Base-by-base conservation (phyloP, 1,140 invertebrate genomes). In the Brachystomella parvula region DNA sequence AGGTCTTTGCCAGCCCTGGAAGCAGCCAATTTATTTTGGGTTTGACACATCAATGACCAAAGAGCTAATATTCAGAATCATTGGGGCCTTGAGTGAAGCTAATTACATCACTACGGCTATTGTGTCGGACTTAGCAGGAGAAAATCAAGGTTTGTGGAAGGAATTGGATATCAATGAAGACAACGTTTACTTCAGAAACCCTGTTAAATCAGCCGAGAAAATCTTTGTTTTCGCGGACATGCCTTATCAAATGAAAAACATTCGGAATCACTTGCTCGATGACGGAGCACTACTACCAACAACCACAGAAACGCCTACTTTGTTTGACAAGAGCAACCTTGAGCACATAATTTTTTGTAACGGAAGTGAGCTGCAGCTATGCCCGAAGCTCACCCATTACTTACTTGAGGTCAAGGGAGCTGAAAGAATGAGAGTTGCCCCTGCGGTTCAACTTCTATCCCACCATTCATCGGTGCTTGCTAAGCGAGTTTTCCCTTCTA, bases 181-280 rank as follows among this genome's bases (percentile, higher is more conserved):
- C 1, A 29, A 56, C n/a, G 24, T 47, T 17, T 39, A 21, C 15
- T 71, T 71, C 49, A 2, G 2, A 66, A 66, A 73, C 49, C 70
- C 70, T 32, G 1, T 31, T 31, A 31, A 63, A 29, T 9, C 9
- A 3, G 15, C 17, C 1, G 2, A 63, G 24, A 68, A 65, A 6
- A 56, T 74, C 21, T 68, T n/a, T 44, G 62, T 74, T 29, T 74
- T 74, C 59, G 62, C 72, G 1, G 72, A 74, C 59, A 61, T 65
- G 26, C 71, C 72, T 1, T 71, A 74, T 61, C 19, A 70, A 0
- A 19, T 74, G 0, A 74, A 74, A 64, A 35, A 71, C 1, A 24
- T 70, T n/a, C 19, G 70, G 9, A 74, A 74, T 59, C 62, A 70
- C 49, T 62, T 72, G 9, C 0, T 74, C 1, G 72, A 74, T 44